Base-by-base conservation (phyloP, 2,113 vertebrate genomes). In the Elephas maximus region DNA sequence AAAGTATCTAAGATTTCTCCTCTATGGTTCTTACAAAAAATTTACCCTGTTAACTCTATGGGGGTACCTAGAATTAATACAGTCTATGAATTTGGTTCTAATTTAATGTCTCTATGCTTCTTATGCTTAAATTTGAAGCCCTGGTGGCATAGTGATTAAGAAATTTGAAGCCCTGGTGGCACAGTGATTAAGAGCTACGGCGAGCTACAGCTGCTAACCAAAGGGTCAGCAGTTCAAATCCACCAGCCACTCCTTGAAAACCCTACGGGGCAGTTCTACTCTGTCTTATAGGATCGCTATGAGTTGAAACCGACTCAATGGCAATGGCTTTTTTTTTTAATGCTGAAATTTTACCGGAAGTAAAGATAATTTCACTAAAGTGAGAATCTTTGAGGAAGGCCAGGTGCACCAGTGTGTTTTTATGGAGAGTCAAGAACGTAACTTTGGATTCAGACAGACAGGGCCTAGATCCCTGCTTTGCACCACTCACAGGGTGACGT, bases 291-390 rank as follows among this genome's bases (percentile, higher is more conserved):
- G 53, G 9, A 14, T 57, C 53, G 11, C 53, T 57, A 57, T 57
- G 53, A 57, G 53, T 57, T 17, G 15, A 14, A 57, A 57, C 11
- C 11, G 15, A 17, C 53, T 57, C 4, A 14, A 57, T 57, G 53
- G 53, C 15, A 57, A 57, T 57, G 53, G 15, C 11, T 57, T 57
- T 57, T 57, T 57, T 57, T 57, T 57, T 57, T 17, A 57, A 57
- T 14, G 53, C 57, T 92, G 87, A 71, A 94, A 23, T 18, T 30
- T 76, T 81, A 33, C 69, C 57, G 20, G 62, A 26, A 82, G 37
- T 92, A 92, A 87, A 83, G 51, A 87, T 65, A 95, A 21, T 73
- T 94, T 95, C 41, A 45, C 30, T 41, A 62, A 95, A 86, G 37
- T 91, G 41, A 91, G 37, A 91, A 82, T 0, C 1, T 48, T 92